phyloP scores from a whole-genome alignment of 53 echinoderm and acorn worm genomes.

The Temnopleurus reevesii region DNA sequence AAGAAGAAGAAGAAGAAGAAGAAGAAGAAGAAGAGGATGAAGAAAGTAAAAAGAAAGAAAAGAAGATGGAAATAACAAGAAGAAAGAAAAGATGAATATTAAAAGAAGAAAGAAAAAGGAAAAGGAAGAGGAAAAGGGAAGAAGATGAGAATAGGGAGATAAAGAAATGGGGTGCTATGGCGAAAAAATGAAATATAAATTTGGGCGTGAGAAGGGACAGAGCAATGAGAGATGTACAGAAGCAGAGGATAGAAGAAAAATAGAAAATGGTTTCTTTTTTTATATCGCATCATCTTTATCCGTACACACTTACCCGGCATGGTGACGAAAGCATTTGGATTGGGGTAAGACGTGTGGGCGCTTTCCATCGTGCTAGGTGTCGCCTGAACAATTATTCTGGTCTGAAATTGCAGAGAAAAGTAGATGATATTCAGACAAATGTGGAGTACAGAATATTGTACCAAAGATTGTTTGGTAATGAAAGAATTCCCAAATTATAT shows the following conservation, averaged over 20 bases:
- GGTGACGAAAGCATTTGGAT: background rate
- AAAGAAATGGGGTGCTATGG: background rate
- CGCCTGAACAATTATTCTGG: conserved; percentile 6
- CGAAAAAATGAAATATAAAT: background rate
- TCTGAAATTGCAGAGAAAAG: background rate
- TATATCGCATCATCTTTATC: no score
- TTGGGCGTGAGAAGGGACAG: background rate
- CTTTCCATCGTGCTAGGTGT: background rate
- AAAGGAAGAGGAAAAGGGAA: background rate
- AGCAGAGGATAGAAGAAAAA: background rate
- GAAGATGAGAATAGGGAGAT: background rate
- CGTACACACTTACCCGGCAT: background rate
- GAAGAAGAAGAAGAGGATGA: background rate
- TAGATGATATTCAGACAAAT: no score
- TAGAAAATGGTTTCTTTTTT: background rate
- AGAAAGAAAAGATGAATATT: background rate
- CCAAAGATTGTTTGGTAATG: no score
- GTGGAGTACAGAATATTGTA: no score
- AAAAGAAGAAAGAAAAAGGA: background rate
- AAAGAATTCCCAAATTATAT: no score
- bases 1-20: background rate
- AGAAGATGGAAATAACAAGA: background rate
- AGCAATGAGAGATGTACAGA: no score
- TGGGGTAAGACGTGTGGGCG: background rate
- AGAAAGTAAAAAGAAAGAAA: background rate